These are phyloP conservation scores for Delichon dasypus DNA, from an alignment of 2,797 vertebrate species.

Conservation along the genomic window DNA sequence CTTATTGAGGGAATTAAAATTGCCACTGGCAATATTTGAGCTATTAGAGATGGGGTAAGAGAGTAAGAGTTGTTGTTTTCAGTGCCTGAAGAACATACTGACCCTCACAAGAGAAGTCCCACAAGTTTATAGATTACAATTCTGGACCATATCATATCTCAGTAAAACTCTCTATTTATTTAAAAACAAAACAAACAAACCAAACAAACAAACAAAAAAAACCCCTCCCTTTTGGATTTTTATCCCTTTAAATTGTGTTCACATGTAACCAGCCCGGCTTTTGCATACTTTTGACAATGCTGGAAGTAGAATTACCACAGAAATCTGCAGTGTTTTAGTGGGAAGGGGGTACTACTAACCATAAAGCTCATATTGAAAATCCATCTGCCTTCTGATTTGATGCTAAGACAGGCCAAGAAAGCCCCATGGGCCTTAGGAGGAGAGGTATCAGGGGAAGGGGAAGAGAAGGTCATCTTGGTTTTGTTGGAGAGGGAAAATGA, in stretches of 20 bases:
- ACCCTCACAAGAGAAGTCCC: not conserved
- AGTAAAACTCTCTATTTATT: not conserved
- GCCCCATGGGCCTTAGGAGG: not conserved
- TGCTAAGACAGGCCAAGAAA: constrained; percentile 9
- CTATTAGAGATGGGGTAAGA: not conserved
- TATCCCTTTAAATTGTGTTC: constrained; percentile 17
- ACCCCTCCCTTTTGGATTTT: not conserved
- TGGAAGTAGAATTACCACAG: constrained; percentile 19
- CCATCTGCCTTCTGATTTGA: constrained; percentile 8
- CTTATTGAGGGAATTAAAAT: not conserved
- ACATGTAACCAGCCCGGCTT: not conserved
- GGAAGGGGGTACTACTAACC: not conserved
- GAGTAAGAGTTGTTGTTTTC: not conserved
- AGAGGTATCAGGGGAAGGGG: not conserved
- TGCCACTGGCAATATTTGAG: not conserved
- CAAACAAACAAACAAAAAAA: not conserved
- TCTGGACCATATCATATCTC: not conserved
- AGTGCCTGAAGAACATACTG: not conserved
- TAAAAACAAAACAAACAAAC: not conserved
- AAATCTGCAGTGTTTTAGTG: constrained; percentile 3
- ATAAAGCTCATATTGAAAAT: constrained; percentile 34
- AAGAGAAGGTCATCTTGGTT: constrained; percentile 10
- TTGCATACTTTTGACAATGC: not conserved
- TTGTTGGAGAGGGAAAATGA: constrained; percentile 18
- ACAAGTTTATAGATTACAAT: not conserved